phyloP scores from a whole-genome alignment of 2,113 vertebrate species.

The Sylvilagus bachmani region DNA sequence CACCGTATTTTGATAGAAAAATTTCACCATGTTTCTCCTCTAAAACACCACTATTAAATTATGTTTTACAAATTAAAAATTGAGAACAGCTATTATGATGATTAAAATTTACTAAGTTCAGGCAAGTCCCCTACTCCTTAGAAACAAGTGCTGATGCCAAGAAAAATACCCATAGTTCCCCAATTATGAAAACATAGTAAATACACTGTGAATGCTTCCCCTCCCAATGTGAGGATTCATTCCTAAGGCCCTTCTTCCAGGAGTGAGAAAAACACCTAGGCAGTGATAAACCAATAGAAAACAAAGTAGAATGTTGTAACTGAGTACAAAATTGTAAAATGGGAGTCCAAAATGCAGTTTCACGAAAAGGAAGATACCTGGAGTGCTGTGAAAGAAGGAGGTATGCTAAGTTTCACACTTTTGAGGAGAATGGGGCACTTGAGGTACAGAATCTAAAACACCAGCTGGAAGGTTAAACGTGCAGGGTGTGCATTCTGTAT shows the following conservation, averaged over 20 bases:
- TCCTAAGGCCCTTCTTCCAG: background rate
- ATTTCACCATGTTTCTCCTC: background rate
- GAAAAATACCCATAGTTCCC: background rate
- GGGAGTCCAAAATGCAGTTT: background rate
- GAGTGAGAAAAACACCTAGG: background rate
- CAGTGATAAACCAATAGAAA: background rate
- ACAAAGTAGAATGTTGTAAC: background rate
- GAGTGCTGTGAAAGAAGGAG: background rate
- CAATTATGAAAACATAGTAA: background rate
- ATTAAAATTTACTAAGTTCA: constrained; percentile 26
- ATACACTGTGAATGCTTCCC: background rate
- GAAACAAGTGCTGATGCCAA: background rate
- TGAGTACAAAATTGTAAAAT: background rate
- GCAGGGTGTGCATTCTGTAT: background rate
- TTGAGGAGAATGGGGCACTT: too few species aligned
- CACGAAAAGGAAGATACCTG: background rate
- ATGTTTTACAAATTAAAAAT: constrained; percentile 46
- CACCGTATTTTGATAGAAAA: background rate
- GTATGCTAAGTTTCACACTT: background rate
- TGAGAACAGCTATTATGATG: background rate
- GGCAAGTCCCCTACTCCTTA: background rate
- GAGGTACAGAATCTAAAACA: background rate
- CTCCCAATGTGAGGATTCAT: background rate
- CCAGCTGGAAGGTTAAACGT: background rate
- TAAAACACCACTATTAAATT: constrained; percentile 14